Percentiles rank a stretch among this genome's conserved stretches.
Conservation (phyloP, 2,888 invertebrate genomes). For the Isoperla grammatica region DNA sequence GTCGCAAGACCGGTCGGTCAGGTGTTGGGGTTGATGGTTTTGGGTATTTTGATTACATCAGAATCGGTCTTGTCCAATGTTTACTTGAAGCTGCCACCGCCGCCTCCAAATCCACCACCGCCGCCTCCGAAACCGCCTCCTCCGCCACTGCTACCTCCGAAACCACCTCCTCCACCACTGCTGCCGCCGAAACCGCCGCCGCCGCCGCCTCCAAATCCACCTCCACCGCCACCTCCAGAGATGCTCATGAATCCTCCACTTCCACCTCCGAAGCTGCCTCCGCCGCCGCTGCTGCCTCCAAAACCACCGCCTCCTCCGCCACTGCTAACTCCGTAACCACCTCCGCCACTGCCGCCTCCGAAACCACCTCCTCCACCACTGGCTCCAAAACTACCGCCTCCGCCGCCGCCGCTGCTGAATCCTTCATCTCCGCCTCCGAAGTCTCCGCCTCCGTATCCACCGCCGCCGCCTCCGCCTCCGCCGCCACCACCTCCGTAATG, state of each 20-base stretch:
- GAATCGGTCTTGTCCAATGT: no score
- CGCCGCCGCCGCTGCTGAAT: constrained; percentile 15
- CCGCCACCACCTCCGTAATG: constrained; percentile 33
- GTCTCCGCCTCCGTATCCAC: constrained; percentile 20
- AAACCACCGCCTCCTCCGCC: constrained; percentile 43
- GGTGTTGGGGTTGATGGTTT: no score
- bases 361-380: constrained; percentile 10
- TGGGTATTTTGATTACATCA: no score
- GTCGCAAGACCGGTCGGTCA: no score
- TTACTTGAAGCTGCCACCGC: constrained; percentile 3
- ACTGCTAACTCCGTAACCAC: constrained; percentile 42
- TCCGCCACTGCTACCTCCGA: constrained; percentile 16
- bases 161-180: constrained; percentile 19
- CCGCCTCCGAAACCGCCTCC: constrained; percentile 27
- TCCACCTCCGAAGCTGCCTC: constrained; percentile 31
- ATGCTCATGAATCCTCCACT: constrained; percentile 7
- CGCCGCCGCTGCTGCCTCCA: constrained; percentile 38
- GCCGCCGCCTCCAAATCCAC: constrained; percentile 39
- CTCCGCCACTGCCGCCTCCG: constrained; percentile 15
- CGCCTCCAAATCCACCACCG: constrained; percentile 38
- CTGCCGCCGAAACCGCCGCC: constrained; percentile 37
- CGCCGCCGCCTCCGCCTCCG: constrained; percentile 22
- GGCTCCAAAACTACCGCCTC: not conserved
- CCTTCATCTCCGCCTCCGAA: constrained; percentile 22
- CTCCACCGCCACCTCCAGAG: constrained; percentile 7